Conservation (phyloP, 2,113 vertebrate genomes). For the Ictalurus punctatus region DNA sequence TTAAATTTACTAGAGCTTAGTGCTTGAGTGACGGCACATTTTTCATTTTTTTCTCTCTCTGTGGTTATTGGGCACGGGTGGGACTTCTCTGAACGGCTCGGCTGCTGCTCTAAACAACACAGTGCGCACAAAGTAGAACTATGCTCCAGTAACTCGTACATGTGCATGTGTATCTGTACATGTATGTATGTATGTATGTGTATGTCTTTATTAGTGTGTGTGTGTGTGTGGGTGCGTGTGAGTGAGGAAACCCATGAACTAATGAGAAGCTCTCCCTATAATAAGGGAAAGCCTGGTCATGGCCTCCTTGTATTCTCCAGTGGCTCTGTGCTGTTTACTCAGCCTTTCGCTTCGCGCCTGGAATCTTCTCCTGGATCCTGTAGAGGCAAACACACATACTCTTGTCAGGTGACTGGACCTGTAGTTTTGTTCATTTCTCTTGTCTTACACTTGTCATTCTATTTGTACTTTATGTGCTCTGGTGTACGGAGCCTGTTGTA, state of each 20-base stretch:
- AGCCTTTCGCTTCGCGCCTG: conserved; percentile 95
- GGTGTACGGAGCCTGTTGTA: background rate
- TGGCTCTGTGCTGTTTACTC: conserved; percentile 74
- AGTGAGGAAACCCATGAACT: conserved; percentile 50
- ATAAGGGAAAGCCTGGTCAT: conserved; percentile 17
- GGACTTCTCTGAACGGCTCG: conserved; percentile 53
- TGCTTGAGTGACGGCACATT: conserved; percentile 44
- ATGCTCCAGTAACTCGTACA: conserved; percentile 52
- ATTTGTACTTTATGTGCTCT: background rate
- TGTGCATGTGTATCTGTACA: conserved; percentile 57
- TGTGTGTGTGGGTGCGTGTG: conserved; percentile 47
- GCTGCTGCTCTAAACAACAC: conserved; percentile 54
- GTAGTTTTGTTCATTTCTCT: background rate
- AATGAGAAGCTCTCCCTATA: conserved; percentile 34
- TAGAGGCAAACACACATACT: conserved; percentile 4
- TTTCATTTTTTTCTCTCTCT: conserved; percentile 28
- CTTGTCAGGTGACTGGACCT: background rate
- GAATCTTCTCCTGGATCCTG: conserved; percentile 99
- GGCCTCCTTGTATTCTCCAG: conserved; percentile 6
- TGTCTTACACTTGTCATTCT: background rate
- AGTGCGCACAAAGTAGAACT: conserved; percentile 57
- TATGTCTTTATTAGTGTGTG: conserved; percentile 51
- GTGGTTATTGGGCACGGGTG: conserved; percentile 44
- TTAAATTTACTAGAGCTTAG: conserved; percentile 48
- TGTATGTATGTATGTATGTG: conserved; percentile 54